Conservation (phyloP, 2,888 invertebrate species). For the Ormyrus rosae region DNA sequence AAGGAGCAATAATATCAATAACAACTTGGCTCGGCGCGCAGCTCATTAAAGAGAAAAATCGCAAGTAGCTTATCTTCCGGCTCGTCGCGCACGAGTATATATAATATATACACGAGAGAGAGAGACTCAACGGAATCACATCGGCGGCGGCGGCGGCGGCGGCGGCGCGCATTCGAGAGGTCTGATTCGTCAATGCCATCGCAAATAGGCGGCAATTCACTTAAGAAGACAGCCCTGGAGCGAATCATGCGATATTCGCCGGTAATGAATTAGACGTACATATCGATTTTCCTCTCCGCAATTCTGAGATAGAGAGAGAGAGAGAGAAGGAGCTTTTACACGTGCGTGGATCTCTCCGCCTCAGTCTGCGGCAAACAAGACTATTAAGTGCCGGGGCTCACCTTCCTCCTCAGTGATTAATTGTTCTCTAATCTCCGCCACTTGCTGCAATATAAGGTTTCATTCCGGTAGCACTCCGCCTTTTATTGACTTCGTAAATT, state of each 20-base stretch:
- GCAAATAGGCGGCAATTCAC: slow-evolving; percentile 46
- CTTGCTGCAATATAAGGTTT: slow-evolving; percentile 34
- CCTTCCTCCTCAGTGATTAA: slow-evolving; percentile 46
- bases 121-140: no score
- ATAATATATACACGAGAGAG: no score
- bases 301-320: not conserved
- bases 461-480: not conserved
- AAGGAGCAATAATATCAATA: no score
- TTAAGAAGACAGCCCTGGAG: slow-evolving; percentile 38
- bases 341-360: no score
- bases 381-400: slow-evolving; percentile 22
- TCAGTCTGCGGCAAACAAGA: slow-evolving; percentile 31
- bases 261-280: slow-evolving; percentile 33
- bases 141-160: not conserved
- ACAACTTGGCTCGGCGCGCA: not conserved
- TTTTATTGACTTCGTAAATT: slow-evolving; percentile 23
- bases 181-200: slow-evolving; percentile 48
- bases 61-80: not conserved
- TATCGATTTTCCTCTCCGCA: slow-evolving; percentile 22
- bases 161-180: slow-evolving; percentile 11
- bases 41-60: slow-evolving; percentile 17
- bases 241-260: slow-evolving; percentile 28
- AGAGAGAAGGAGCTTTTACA: no score
- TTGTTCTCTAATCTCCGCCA: slow-evolving; percentile 42
- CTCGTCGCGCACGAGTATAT: not conserved